These are phyloP conservation scores for Lamellibrachia satsuma DNA, from an alignment of 2,888 invertebrate species.

Conservation along the genomic window DNA sequence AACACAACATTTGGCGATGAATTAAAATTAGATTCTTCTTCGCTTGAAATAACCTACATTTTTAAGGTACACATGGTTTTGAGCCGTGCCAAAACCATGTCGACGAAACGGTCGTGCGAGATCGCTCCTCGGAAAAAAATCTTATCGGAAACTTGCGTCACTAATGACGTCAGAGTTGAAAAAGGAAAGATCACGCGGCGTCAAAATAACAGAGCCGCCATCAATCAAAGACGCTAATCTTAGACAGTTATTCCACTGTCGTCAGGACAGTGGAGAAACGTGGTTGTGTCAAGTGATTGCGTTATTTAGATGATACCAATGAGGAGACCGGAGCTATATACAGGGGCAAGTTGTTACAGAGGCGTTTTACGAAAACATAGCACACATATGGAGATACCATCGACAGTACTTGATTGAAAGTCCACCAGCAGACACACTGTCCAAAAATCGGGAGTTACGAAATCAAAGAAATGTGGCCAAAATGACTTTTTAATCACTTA, in stretches of 20 bases:
- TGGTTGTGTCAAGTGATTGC: background rate
- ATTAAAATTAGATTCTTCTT: too few relatives aligned
- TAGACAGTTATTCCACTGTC: background rate
- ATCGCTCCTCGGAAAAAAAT: background rate
- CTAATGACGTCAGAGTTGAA: background rate
- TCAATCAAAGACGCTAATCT: slow-evolving; percentile 13
- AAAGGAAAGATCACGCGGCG: background rate
- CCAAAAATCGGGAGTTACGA: too few relatives aligned
- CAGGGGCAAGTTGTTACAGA: too few relatives aligned
- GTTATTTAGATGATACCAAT: background rate
- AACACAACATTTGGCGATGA: too few relatives aligned
- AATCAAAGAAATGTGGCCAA: too few relatives aligned
- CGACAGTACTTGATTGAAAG: too few relatives aligned
- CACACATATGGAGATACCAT: too few relatives aligned
- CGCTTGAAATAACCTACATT: too few relatives aligned
- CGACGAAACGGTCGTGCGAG: background rate
- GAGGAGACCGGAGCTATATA: too few relatives aligned
- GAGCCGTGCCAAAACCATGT: background rate
- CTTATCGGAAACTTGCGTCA: background rate
- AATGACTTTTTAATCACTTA: too few relatives aligned
- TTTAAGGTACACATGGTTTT: background rate
- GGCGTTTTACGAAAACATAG: too few relatives aligned
- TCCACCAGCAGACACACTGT: too few relatives aligned
- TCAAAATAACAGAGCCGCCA: background rate
- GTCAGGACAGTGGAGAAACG: background rate